A percentile compares a stretch with the other conserved stretches of the same genome.
Evolutionary conservation across 2,797 vertebrate genomes (phyloP).

Genomic region (Loris lydekkerianus): DNA sequence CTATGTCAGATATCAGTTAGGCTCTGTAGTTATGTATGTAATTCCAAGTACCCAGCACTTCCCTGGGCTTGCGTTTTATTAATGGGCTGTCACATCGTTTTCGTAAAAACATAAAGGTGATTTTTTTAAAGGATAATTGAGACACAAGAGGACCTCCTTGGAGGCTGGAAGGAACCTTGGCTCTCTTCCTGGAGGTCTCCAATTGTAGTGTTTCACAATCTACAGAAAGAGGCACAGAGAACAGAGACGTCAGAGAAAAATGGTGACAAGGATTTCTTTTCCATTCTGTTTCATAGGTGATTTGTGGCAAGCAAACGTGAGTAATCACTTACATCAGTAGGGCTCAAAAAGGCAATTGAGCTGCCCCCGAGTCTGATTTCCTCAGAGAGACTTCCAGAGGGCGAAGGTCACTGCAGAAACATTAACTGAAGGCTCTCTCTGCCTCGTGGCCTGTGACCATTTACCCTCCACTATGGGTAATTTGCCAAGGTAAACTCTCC

Average conservation of each 20-base stretch:
- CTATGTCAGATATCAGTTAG: neutral
- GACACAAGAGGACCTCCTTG: accelerated
- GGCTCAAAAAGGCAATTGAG: conserved; percentile 67
- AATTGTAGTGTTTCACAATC: neutral
- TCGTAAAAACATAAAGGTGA: neutral
- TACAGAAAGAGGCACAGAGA: neutral
- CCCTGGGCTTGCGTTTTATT: conserved; percentile 5
- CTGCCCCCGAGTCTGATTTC: conserved; percentile 29
- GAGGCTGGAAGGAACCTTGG: too few relatives aligned
- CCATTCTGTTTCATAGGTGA: neutral
- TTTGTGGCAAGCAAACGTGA: conserved; percentile 43
- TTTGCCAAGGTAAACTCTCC: conserved; percentile 74
- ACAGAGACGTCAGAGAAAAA: neutral
- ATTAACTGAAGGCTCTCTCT: neutral
- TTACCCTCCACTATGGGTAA: conserved; percentile 59
- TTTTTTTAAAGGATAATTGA: neutral
- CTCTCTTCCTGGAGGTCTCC: neutral
- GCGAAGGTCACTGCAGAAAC: conserved; percentile 70
- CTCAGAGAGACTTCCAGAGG: conserved; percentile 55
- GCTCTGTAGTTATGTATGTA: neutral
- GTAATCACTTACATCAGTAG: conserved; percentile 67
- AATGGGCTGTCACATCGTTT: neutral
- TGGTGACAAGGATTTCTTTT: conserved; percentile 5
- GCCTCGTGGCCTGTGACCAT: neutral
- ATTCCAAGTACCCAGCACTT: neutral